A percentile compares a stretch with the other conserved stretches of the same genome.
phyloP scores from a whole-genome alignment of 2,113 vertebrate genomes.

The Ameiurus melas region DNA sequence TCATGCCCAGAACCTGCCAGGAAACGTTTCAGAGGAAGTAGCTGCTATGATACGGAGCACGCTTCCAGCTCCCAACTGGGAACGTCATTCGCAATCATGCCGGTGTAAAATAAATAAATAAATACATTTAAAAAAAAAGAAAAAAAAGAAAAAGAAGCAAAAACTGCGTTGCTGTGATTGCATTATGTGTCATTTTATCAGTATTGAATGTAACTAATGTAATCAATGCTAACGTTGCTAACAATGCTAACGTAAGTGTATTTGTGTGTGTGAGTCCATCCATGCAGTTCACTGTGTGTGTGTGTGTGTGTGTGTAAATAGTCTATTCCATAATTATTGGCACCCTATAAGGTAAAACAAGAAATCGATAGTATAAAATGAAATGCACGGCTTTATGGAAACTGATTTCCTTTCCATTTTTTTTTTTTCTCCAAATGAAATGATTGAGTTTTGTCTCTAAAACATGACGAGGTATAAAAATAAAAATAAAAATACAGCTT shows the following conservation, averaged over 20 bases:
- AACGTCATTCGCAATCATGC: not conserved
- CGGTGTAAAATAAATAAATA: not conserved
- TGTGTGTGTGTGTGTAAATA: constrained; percentile 2
- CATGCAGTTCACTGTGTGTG: not conserved
- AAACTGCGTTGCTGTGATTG: not conserved
- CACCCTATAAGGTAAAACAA: not conserved
- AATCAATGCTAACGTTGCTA: not conserved
- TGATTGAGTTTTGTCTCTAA: not conserved
- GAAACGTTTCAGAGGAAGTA: constrained; percentile 30
- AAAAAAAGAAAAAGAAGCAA: not conserved
- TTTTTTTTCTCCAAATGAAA: not conserved
- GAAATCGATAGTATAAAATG: not conserved
- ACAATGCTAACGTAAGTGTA: not conserved
- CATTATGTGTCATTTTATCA: constrained; percentile 12
- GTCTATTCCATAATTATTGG: not conserved
- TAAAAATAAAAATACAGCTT: too few relatives aligned
- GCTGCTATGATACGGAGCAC: constrained; percentile 21
- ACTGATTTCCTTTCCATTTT: not conserved
- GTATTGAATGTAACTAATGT: not conserved
- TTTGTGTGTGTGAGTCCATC: not conserved
- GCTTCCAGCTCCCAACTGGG: constrained; percentile 3
- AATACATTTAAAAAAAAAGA: not conserved
- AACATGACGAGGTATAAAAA: not conserved
- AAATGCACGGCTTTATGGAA: not conserved
- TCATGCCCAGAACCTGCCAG: constrained; percentile 39